Base-by-base conservation (phyloP, 2,797 vertebrate species). In the Microctenopoma stevenorrisi region DNA sequence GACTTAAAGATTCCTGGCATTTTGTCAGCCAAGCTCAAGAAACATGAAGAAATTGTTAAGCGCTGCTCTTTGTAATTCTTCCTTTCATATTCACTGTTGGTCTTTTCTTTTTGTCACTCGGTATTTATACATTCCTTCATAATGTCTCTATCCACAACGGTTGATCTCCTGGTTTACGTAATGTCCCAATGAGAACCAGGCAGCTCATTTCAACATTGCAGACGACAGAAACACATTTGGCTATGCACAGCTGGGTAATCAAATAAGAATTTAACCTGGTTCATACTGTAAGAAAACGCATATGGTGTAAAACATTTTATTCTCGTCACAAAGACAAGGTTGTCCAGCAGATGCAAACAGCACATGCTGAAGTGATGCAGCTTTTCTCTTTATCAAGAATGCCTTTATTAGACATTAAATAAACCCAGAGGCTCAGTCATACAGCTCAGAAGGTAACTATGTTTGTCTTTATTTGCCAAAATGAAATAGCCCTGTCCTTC, bases 61-160 rank as follows among this genome's bases (percentile, higher is more conserved):
- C 44, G 65, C 56, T 74, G 13, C 55, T 64, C n/a, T 76, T 76
- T 66, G 4, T 62, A 42, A 42, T 46, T 68, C 51, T 60, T 64
- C 53, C 44, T 57, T 47, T 16, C 40, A 35, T 63, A 77, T 68
- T 47, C 53, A 16, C 11, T 63, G 72, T 49, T 55, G 9, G 28
- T 43, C 11, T 64, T 48, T 68, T 72, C 4, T 55, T 43, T 30
- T 14, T 30, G 40, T 82, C 56, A 35, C 40, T 64, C 60, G 65
- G 14, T 81, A 55, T 84, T 76, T 76, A 57, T 76, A 75, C 88
- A 90, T 91, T 91, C 88, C 87, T 81, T 46, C 22, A 22, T 75
- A 63, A 63, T 22, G 58, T 60, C 50, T 69, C 57, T 35, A 14
- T 51, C 72, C 62, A 28, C 60, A 70, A 13, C 7, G 0, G 68